Base-by-base conservation (phyloP, 2,797 vertebrate genomes). In the Glyptemys insculpta region DNA sequence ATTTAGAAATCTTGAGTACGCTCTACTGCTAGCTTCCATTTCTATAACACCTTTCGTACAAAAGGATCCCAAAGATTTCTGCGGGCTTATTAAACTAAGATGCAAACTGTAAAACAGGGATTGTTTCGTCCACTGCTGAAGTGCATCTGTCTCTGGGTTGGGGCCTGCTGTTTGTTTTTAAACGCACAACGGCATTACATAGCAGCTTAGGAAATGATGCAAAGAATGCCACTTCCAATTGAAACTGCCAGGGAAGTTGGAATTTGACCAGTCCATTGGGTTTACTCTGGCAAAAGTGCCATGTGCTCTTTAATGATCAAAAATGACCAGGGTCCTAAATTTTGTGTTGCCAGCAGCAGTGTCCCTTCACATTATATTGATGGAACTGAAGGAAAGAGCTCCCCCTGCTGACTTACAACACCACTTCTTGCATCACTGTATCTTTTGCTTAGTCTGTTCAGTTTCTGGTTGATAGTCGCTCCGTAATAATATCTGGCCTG, bases 221-320 rank as follows among this genome's bases (percentile, higher is more conserved):
- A 59, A 37, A 0, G 1, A 31, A 31, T 6, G 5, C 41, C 23
- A 0, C 27, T 6, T 62, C n/a, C 29, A 10, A 8, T 37, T 2
- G 10, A 31, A 52, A 6, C 21, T 1, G 1, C 0, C 1, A 18
- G 19, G 87, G 83, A 47, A 44, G 2, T 37, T 31, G 65, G 79
- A 6, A 2, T 5, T 4, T 0, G 11, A 49, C 29, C 57, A 0
- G 3, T 0, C 1, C 1, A 50, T 15, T 7, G 5, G 4, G 31
- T 12, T 68, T 80, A 2, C 12, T 65, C 34, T 83, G n/a, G 47
- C 37, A 19, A 10, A 79, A 65, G 6, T 1, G 12, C 21, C 72
- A 1, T 74, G 0, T 2, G 27, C 8, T 21, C 54, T 78, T 50
- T 54, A 0, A 1, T 1, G 12, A 1, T 0, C 4, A 31, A 65